Conservation (phyloP, 2,888 invertebrate species). For the Nymphalis polychloros region DNA sequence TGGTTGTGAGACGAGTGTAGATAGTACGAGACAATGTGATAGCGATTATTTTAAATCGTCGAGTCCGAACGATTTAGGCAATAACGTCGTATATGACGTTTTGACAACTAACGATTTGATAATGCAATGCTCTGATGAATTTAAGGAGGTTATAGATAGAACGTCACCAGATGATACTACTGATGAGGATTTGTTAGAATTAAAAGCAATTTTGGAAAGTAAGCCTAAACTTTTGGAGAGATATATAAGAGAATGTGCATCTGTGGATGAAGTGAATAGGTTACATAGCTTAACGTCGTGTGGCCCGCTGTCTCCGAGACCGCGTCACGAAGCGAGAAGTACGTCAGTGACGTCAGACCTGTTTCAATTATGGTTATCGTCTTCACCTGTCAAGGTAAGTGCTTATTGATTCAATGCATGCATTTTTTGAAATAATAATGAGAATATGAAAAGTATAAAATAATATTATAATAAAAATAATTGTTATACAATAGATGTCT, state of each 20-base stretch:
- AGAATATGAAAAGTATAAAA: too few relatives aligned
- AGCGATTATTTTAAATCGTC: slow-evolving; percentile 59
- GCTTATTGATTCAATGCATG: slow-evolving; percentile 29
- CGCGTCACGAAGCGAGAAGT: slow-evolving; percentile 80
- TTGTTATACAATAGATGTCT: too few relatives aligned
- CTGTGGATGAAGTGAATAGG: slow-evolving; percentile 83
- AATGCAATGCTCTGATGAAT: slow-evolving; percentile 65
- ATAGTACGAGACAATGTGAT: slow-evolving; percentile 58
- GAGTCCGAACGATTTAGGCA: slow-evolving; percentile 68
- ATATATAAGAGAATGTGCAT: slow-evolving; percentile 89
- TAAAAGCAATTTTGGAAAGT: slow-evolving; percentile 64
- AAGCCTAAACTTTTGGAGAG: slow-evolving; percentile 87
- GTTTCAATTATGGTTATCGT: slow-evolving; percentile 91
- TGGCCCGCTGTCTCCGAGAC: slow-evolving; percentile 74
- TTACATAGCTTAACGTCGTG: slow-evolving; percentile 82
- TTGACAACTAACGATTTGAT: slow-evolving; percentile 63
- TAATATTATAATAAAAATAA: too few relatives aligned
- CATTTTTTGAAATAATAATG: too few relatives aligned
- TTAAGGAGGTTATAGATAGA: slow-evolving; percentile 68
- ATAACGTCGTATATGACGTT: slow-evolving; percentile 69
- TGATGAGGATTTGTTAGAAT: slow-evolving; percentile 69
- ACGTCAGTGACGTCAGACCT: slow-evolving; percentile 91
- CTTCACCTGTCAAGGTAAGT: slow-evolving; percentile 87
- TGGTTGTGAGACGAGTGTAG: slow-evolving; percentile 72
- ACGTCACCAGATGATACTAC: slow-evolving; percentile 68